phyloP scores from a whole-genome alignment of 2,113 vertebrate species.

The Hipposideros armiger region DNA sequence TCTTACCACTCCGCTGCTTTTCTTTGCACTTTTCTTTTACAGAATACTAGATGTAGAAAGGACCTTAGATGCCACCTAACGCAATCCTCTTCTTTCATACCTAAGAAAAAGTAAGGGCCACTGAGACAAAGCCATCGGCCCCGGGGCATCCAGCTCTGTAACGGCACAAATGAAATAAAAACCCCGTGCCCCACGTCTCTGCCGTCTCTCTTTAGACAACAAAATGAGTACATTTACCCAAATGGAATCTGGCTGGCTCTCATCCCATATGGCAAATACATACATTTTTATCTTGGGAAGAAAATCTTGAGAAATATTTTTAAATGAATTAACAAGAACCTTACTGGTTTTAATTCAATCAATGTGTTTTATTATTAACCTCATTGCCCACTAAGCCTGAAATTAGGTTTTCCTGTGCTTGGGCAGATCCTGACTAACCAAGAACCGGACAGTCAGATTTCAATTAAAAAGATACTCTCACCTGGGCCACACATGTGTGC shows the following conservation, averaged over 20 bases:
- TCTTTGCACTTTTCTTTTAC: not conserved
- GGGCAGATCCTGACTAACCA: constrained; percentile 51
- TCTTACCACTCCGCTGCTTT: not conserved
- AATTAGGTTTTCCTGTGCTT: constrained; percentile 70
- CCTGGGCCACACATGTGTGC: not conserved
- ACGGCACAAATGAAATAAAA: not conserved
- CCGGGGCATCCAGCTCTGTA: rapidly evolving
- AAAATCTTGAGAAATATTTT: constrained; percentile 65
- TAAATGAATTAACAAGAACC: constrained; percentile 67
- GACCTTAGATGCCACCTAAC: not conserved
- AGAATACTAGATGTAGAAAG: not conserved
- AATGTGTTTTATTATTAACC: constrained; percentile 65
- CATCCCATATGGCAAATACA: not conserved
- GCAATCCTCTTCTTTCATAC: constrained; percentile 27
- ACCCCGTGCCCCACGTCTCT: not conserved
- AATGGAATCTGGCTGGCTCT: not conserved
- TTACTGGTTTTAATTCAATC: constrained; percentile 70
- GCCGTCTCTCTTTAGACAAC: not conserved
- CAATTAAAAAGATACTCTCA: constrained; percentile 60
- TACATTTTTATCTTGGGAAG: constrained; percentile 61
- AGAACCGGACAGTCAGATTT: constrained; percentile 60
- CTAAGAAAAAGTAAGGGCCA: not conserved
- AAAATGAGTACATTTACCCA: not conserved
- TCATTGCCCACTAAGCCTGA: constrained; percentile 64
- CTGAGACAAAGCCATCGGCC: not conserved